Evolutionary conservation across 2,888 invertebrate genomes (phyloP).

Genomic region (Drosophila robusta): DNA sequence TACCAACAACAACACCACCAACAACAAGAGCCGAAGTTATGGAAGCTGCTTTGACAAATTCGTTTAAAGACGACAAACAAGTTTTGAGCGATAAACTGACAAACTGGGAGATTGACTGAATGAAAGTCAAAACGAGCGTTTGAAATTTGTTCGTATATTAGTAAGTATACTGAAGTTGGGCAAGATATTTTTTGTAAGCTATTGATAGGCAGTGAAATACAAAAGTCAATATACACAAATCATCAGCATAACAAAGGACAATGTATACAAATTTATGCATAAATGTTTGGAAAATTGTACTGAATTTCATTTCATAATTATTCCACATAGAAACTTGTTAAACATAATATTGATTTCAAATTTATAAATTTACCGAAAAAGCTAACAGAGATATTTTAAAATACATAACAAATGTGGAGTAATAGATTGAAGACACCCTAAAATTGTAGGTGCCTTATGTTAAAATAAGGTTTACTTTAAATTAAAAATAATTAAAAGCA

Average conservation of each 20-base stretch:
- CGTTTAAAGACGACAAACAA: slow-evolving; percentile 69
- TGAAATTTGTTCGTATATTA: slow-evolving; percentile 16
- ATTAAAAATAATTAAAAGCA: no score
- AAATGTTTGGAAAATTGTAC: slow-evolving; percentile 39
- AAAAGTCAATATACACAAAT: slow-evolving; percentile 42
- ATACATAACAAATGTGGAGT: background rate
- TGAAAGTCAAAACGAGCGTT: background rate
- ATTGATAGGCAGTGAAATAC: slow-evolving; percentile 22
- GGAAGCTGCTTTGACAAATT: slow-evolving; percentile 77
- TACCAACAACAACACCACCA: slow-evolving; percentile 13
- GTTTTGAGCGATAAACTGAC: slow-evolving; percentile 48
- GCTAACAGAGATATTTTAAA: background rate
- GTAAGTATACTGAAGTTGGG: slow-evolving; percentile 16
- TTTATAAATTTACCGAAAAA: background rate
- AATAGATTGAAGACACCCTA: no score
- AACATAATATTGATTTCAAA: background rate
- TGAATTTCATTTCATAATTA: slow-evolving; percentile 14
- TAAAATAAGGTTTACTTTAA: no score
- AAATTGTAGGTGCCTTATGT: no score
- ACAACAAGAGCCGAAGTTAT: slow-evolving; percentile 56
- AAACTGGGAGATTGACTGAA: slow-evolving; percentile 12
- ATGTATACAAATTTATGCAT: slow-evolving; percentile 44
- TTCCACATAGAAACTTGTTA: slow-evolving; percentile 2
- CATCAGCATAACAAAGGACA: slow-evolving; percentile 26
- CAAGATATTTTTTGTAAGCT: slow-evolving; percentile 24